These are phyloP conservation scores for Sus scrofa DNA, from an alignment of 2,113 vertebrate species.

Conservation along the genomic window T2T-Sscrofa CM000812.6:84199001-84199500, in stretches of 20 bases:
- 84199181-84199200: background rate
- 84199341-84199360: background rate
- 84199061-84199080: constrained; percentile 1
- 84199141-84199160: background rate
- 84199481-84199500: too few species aligned
- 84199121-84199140: background rate
- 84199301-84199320: background rate
- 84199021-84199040: background rate
- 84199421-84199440: too few species aligned
- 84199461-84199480: too few species aligned
- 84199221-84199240: background rate
- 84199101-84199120: background rate
- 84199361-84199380: background rate
- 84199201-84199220: background rate
- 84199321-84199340: background rate
- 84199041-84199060: background rate
- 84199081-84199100: background rate
- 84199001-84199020: background rate
- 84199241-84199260: background rate
- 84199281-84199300: background rate
- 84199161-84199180: background rate
- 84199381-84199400: background rate
- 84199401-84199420: background rate
- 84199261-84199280: background rate
- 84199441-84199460: too few species aligned